Base-by-base conservation (phyloP, 92 coral and sea anemone species). In the Epizoanthus ramosus region DNA sequence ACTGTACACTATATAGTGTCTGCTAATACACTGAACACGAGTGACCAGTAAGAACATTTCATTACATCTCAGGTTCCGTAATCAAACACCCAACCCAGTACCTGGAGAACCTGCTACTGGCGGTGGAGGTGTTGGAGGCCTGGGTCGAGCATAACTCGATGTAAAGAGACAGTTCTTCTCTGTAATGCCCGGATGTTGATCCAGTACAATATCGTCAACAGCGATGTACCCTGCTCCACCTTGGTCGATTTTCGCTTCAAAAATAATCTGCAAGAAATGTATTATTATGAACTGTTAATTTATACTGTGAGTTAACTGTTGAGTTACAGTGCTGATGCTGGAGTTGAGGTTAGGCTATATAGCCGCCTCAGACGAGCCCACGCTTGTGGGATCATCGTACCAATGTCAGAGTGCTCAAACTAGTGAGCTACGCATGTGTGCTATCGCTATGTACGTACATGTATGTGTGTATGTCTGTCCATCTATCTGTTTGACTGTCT, bases 131-230 rank as follows among this genome's bases (percentile, higher is more conserved):
- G 59, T 41, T 21, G 82, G 58, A 19, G 35, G 82, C 37, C 69
- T 77, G 56, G 82, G 82, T 70, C 71, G 82, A 61, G 82, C 82
- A 33, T 59, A 77, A 58, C 82, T 77, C 13, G 82, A 61, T 56
- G 82, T 77, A 28, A 77, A 77, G 22, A 77, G 19, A 5, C 82
- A 77, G 82, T 61, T 43, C 22, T 41, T 61, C 22, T 77, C 82
- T 13, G 82, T 61, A 77, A 77, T 60, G 15, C 71, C 82, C 60
- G 82, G 71, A 77, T 77, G 71, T 63, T 77, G 59, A 35, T 18
- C 39, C 15, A 77, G 3, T n/a, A 60, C 0, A 3, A 77, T 25
- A 43, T 77, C 57, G 17, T 77, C 82, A 12, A 77, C 45, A 77
- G 82, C 82, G 4, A 77, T 77, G 66, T 57, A 61, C 4, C 82